These are phyloP conservation scores for Planiliza haematocheilus DNA, from an alignment of 2,113 vertebrate genomes.

Conservation along the genomic window DNA sequence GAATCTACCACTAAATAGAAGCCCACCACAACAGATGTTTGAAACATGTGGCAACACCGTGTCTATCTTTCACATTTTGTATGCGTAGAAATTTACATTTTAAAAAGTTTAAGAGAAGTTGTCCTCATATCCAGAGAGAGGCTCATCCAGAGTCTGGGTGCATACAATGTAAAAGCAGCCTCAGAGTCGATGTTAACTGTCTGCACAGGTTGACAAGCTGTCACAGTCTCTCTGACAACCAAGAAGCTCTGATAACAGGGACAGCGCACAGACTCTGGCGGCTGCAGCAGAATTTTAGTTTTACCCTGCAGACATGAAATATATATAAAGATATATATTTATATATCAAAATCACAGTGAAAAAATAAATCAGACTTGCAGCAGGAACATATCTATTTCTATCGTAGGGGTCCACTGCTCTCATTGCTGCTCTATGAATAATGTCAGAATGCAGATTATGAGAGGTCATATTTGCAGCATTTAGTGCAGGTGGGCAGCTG, in stretches of 20 bases:
- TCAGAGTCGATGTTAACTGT: slow-evolving; percentile 59
- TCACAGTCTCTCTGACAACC: slow-evolving; percentile 54
- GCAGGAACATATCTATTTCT: too few species aligned
- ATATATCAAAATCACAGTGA: neutral
- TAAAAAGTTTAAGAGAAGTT: slow-evolving; percentile 19
- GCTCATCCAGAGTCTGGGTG: slow-evolving; percentile 43
- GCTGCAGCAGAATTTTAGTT: slow-evolving; percentile 13
- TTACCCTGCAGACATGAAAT: slow-evolving; percentile 11
- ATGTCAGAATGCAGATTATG: neutral
- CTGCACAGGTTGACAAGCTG: slow-evolving; percentile 67
- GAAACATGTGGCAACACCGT: neutral
- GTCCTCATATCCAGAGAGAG: slow-evolving; percentile 32
- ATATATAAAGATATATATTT: neutral
- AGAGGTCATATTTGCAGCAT: too few species aligned
- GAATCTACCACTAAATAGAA: neutral
- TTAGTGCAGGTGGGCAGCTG: too few species aligned
- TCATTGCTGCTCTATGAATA: too few species aligned
- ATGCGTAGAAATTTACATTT: slow-evolving; percentile 22
- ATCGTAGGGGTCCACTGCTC: too few species aligned
- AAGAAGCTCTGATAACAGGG: slow-evolving; percentile 35
- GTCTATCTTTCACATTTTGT: slow-evolving; percentile 2
- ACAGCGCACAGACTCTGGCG: slow-evolving; percentile 22
- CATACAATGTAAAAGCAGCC: slow-evolving; percentile 46
- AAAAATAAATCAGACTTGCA: neutral
- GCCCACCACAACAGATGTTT: neutral